Conservation (phyloP, 2,113 vertebrate genomes). For the Rana temporaria region DNA sequence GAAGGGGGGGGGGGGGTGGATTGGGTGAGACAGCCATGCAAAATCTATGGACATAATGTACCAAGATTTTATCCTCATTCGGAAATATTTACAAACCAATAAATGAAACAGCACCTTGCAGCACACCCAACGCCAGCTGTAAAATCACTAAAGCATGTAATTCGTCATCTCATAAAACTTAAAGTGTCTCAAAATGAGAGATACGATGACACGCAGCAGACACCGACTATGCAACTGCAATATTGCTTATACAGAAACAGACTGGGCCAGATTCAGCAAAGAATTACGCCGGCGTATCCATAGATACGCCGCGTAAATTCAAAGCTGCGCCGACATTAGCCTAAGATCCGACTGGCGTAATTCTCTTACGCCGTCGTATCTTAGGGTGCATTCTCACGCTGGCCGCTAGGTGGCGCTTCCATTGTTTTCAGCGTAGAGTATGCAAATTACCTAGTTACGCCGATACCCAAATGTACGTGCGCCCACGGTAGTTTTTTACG, state of each 20-base stretch:
- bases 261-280: too few species aligned
- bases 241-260: neutral
- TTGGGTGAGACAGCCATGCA: neutral
- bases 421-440: too few species aligned
- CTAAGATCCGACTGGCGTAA: too few species aligned
- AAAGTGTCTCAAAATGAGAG: neutral
- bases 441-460: too few species aligned
- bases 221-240: neutral
- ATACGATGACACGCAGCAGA: conserved; percentile 8
- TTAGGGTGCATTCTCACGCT: too few species aligned
- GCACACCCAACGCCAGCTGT: neutral
- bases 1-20: neutral
- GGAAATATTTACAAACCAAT: conserved; percentile 24
- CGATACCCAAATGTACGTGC: too few species aligned
- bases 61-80: conserved; percentile 18
- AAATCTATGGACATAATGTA: conserved; percentile 8
- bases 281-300: too few species aligned
- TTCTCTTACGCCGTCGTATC: too few species aligned
- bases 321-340: too few species aligned
- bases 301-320: too few species aligned
- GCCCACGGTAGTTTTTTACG: too few species aligned
- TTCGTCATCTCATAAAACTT: conserved; percentile 6
- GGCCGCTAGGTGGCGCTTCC: too few species aligned
- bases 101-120: conserved; percentile 16
- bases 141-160: conserved; percentile 12